These are phyloP conservation scores for Cephalopholis sonnerati DNA, from an alignment of 2,113 vertebrate genomes.

Conservation along the genomic window DNA sequence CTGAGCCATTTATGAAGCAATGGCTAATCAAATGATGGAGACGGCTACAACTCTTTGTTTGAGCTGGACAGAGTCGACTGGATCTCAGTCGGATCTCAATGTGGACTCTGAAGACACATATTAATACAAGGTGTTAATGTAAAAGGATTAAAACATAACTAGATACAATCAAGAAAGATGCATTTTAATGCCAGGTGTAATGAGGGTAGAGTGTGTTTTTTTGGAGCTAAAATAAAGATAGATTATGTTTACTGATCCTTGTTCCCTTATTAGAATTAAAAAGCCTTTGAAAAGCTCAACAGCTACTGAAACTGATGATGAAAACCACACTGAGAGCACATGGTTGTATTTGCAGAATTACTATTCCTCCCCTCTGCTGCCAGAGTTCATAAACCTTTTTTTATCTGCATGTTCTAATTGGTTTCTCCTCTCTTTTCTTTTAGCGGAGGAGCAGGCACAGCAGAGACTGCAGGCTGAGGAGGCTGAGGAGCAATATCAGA, in stretches of 20 bases:
- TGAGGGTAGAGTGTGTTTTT: too few species aligned
- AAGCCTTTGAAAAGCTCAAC: conserved; percentile 1
- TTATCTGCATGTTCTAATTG: not conserved
- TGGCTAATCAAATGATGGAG: too few species aligned
- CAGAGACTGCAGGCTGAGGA: conserved; percentile 91
- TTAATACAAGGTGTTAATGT: too few species aligned
- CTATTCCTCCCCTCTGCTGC: not conserved
- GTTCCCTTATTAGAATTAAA: not conserved
- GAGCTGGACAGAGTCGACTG: too few species aligned
- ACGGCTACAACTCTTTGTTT: too few species aligned
- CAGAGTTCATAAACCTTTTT: not conserved
- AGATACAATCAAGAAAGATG: too few species aligned
- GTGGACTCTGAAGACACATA: too few species aligned
- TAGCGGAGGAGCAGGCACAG: conserved; percentile 93
- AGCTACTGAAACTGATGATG: conserved; percentile 7
- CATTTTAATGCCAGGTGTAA: too few species aligned
- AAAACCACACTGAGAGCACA: not conserved
- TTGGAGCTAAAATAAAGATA: not conserved
- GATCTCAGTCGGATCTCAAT: too few species aligned
- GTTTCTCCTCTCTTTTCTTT: conserved; percentile 14
- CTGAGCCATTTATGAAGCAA: too few species aligned
- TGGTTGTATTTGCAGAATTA: conserved; percentile 19
- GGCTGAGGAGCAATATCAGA: conserved; percentile 92
- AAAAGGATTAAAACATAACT: too few species aligned
- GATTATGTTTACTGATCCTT: not conserved